phyloP scores from a whole-genome alignment of 2,113 vertebrate species.

The Neofelis nebulosa region DNA sequence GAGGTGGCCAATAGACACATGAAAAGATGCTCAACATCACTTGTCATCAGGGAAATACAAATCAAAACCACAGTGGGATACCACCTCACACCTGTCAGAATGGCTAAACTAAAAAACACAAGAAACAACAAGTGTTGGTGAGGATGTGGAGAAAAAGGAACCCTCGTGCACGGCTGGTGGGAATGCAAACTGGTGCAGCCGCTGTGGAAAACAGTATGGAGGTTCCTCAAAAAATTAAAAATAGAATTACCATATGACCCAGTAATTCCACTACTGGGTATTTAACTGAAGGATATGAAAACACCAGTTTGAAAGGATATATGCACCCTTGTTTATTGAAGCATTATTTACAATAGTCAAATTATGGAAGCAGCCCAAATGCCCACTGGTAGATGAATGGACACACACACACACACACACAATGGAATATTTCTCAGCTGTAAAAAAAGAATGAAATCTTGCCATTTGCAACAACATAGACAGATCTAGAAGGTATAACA shows the following conservation, averaged over 20 bases:
- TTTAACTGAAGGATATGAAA: not conserved
- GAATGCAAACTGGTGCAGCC: not conserved
- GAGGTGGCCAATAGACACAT: not conserved
- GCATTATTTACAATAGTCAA: not conserved
- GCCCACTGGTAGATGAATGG: not conserved
- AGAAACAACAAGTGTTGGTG: not conserved
- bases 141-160: not conserved
- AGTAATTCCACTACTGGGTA: not conserved
- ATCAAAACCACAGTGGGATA: not conserved
- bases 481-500: not conserved
- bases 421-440: not conserved
- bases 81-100: not conserved
- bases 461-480: not conserved
- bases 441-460: not conserved
- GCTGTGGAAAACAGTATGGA: not conserved
- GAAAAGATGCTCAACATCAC: not conserved
- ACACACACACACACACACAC: not conserved
- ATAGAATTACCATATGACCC: not conserved
- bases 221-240: not conserved
- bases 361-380: not conserved
- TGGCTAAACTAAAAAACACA: not conserved
- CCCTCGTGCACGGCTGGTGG: not conserved
- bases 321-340: not conserved
- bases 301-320: not conserved
- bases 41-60: not conserved